These are phyloP conservation scores for Macropodus opercularis DNA, from an alignment of 2,797 vertebrate species.

Conservation along the genomic window DNA sequence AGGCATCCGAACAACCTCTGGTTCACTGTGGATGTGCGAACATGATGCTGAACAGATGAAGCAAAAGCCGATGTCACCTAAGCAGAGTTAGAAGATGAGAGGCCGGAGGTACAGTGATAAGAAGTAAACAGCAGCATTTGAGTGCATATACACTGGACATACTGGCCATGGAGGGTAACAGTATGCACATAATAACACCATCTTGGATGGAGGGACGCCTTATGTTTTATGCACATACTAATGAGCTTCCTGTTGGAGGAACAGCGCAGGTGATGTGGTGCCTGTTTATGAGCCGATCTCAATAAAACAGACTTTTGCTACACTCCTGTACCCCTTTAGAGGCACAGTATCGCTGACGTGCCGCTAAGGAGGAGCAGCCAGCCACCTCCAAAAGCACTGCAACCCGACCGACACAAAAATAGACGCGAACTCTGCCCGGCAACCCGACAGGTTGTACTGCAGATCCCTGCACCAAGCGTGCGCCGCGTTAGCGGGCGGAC, in stretches of 20 bases:
- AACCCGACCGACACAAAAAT: constrained; percentile 46
- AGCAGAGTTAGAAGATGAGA: constrained; percentile 17
- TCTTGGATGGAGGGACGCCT: constrained; percentile 42
- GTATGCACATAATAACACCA: constrained; percentile 65
- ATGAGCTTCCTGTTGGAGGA: constrained; percentile 52
- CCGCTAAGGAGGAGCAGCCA: constrained; percentile 32
- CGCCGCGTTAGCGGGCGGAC: constrained; percentile 29
- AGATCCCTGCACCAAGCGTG: constrained; percentile 31
- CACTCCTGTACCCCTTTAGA: constrained; percentile 24
- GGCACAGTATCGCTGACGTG: constrained; percentile 51
- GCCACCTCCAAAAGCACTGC: constrained; percentile 25
- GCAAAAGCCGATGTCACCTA: constrained; percentile 17
- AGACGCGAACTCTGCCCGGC: constrained; percentile 57
- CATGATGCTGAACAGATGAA: constrained; percentile 28
- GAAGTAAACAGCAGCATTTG: constrained; percentile 24
- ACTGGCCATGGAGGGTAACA: constrained; percentile 8
- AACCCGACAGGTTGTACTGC: constrained; percentile 45
- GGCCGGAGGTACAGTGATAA: not conserved
- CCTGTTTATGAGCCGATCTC: constrained; percentile 56
- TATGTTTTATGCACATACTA: constrained; percentile 71
- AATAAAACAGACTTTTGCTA: constrained; percentile 62
- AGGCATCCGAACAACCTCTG: constrained; percentile 21
- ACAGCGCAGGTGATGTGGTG: constrained; percentile 57
- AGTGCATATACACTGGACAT: constrained; percentile 42
- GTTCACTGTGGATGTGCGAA: constrained; percentile 24